phyloP scores from a whole-genome alignment of 2,888 invertebrate genomes.

The Eupithecia exiguata region DNA sequence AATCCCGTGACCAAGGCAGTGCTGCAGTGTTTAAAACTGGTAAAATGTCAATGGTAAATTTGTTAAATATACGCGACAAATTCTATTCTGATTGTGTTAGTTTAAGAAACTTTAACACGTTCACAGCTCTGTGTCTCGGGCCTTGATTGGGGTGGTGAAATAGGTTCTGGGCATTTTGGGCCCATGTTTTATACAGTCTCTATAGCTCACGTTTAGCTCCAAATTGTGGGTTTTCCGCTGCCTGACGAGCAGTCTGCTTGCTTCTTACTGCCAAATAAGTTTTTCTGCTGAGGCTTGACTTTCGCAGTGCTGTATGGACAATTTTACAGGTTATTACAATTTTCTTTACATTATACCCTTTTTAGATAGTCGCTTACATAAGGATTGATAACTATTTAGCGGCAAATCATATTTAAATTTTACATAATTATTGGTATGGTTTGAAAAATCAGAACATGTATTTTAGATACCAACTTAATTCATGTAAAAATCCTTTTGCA shows the following conservation, averaged over 20 bases:
- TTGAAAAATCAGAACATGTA: not conserved
- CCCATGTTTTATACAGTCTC: not conserved
- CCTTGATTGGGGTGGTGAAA: slow-evolving; percentile 1
- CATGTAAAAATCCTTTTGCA: not conserved
- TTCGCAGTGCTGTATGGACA: slow-evolving; percentile 62
- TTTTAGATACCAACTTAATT: not conserved
- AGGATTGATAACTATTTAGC: not conserved
- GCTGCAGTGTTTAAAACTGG: not conserved
- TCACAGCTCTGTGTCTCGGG: not conserved
- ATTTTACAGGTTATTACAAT: slow-evolving; percentile 11
- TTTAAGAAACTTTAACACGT: not conserved
- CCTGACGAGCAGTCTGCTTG: slow-evolving; percentile 63
- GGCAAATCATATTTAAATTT: not conserved
- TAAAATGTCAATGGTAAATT: not conserved
- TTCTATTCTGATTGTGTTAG: not conserved
- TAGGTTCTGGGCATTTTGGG: not conserved
- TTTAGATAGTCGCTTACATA: not conserved
- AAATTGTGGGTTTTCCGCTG: slow-evolving; percentile 63
- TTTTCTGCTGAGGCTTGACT: slow-evolving; percentile 55
- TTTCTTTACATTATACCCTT: not conserved
- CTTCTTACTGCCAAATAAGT: slow-evolving; percentile 59
- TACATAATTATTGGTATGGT: not conserved
- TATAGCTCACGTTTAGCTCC: slow-evolving; percentile 55
- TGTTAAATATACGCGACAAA: not conserved
- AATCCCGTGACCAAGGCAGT: not conserved